Conservation (phyloP, 2,113 vertebrate species). For the Rhinogobius similis region DNA sequence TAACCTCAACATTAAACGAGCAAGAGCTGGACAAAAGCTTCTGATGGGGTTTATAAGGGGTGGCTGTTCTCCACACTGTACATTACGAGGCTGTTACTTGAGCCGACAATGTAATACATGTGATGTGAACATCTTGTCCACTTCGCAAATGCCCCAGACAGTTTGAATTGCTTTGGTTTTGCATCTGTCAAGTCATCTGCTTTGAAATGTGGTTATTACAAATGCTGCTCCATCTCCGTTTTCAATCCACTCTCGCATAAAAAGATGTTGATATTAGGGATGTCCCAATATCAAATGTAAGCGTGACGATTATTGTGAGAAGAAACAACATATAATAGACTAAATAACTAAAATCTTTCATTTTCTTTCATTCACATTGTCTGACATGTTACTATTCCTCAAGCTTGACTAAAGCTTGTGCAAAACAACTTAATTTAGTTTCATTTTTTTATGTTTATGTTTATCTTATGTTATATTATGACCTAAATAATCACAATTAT, state of each 20-base stretch:
- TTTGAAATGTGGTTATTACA: background rate
- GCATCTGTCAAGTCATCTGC: background rate
- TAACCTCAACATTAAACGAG: background rate
- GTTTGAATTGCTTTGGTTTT: conserved; percentile 1
- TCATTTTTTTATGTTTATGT: too few relatives aligned
- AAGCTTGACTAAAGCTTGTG: too few relatives aligned
- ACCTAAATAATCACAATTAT: too few relatives aligned
- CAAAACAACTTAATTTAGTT: too few relatives aligned
- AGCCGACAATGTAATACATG: background rate
- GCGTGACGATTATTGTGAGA: too few relatives aligned
- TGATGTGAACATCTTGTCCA: conserved; percentile 1
- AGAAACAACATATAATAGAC: too few relatives aligned
- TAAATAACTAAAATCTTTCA: too few relatives aligned
- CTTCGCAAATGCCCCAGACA: background rate
- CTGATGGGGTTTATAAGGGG: background rate
- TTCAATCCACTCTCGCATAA: background rate
- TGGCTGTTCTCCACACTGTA: background rate
- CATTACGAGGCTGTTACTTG: background rate
- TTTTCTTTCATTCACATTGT: too few relatives aligned
- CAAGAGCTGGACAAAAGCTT: background rate
- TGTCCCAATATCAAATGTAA: background rate
- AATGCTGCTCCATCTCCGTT: background rate
- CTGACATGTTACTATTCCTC: too few relatives aligned
- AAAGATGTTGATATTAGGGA: background rate
- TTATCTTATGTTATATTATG: too few relatives aligned